These are phyloP conservation scores for Bubalus kerabau DNA, from an alignment of 2,113 vertebrate species.

Conservation along the genomic window DNA sequence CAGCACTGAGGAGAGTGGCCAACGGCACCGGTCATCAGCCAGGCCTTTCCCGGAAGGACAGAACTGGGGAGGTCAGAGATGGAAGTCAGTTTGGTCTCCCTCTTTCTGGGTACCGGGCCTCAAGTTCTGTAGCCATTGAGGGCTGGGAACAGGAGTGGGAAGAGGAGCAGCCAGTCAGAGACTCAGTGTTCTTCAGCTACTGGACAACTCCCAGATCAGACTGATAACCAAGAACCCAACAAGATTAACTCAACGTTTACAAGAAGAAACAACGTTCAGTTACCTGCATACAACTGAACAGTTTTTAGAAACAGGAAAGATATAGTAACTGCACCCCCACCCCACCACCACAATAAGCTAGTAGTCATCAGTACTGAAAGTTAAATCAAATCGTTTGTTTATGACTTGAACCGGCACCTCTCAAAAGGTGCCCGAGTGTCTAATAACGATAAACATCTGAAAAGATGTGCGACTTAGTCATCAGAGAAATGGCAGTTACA, in stretches of 20 bases:
- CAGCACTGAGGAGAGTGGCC: neutral
- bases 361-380: fast-evolving
- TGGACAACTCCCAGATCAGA: no score
- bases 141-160: neutral
- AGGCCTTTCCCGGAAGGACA: neutral
- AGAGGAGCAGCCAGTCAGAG: neutral
- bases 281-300: fast-evolving
- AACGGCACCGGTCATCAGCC: fast-evolving
- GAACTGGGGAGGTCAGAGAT: neutral
- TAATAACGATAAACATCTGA: neutral
- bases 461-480: neutral
- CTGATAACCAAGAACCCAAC: fast-evolving
- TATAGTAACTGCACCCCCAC: fast-evolving
- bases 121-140: neutral
- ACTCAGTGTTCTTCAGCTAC: neutral
- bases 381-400: no score
- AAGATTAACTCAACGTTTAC: fast-evolving
- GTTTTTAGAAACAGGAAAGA: neutral
- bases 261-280: fast-evolving
- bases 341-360: neutral
- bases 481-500: neutral
- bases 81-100: neutral
- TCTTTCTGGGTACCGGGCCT: fast-evolving
- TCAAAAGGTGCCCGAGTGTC: neutral
- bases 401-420: neutral